Evolutionary conservation across 2,888 invertebrate genomes (phyloP), one percentile per base, ranked within the genome.

Genomic region (Euzophera pinguis): DNA sequence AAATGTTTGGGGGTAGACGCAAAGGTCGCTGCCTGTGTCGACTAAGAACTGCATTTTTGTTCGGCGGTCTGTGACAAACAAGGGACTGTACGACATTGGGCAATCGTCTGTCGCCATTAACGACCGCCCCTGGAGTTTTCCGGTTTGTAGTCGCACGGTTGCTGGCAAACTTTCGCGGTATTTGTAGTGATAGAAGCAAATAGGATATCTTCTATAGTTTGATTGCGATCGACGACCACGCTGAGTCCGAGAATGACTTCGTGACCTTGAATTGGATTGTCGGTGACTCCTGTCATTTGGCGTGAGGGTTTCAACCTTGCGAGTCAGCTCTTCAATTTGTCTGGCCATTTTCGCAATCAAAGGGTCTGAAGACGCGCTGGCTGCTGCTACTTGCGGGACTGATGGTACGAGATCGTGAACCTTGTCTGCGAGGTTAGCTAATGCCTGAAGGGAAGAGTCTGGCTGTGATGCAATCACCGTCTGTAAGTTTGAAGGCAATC

Each of bases 11-110:
- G 63, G 60, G 16, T 27, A 60, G 0, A 61, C 59, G 37, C 53
- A 50, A 7, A 53, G 9, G 38, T 53, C 53, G 10, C 50, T 50
- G 5, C 59, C 58, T 0, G 59, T 56, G 32, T 60, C 59, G 1
- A 57, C 37, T 1, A 68, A 50, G 54, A 58, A 67, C 43, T 57
- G 59, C n/a, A 48, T 54, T 37, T 64, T 63, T 1, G 62, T 47
- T 1, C 3, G 47, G 4, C 54, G 50, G 10, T 69, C 67, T 0
- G 56, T 59, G 6, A 67, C 52, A 37, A 63, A 66, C 34, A 66
- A 49, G 57, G 63, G 50, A 47, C 52, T n/a, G n/a, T n/a, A n/a
- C n/a, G n/a, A n/a, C n/a, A n/a, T n/a, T n/a, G n/a, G n/a, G 52
- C 58, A 54, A 45, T 56, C 56, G 13, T 53, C n/a, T 22, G 12